Base-by-base conservation (phyloP, 2,113 vertebrate species). In the Callipepla squamata region DNA sequence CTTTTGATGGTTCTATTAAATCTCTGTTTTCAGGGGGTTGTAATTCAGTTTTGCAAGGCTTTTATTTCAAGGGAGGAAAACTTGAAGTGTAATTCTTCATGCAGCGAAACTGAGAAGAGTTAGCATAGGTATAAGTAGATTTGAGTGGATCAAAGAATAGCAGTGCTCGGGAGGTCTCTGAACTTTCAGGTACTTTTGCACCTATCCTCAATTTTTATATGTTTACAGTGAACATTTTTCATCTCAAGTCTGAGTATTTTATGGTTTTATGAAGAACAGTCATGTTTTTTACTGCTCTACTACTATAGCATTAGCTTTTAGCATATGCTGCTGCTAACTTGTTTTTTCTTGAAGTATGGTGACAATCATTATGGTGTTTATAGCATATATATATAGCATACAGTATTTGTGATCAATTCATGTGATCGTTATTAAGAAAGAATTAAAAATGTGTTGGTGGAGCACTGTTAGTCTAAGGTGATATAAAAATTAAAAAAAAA, bases 1-100 rank as follows among this genome's bases (percentile, higher is more conserved):
- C 92, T 93, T 81, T 93, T 86, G 91, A 89, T 94, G 82, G 65
- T 95, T 92, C 89, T 95, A 78, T 95, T 92, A 88, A 95, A 90
- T 80, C 91, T 94, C 67, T 81, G 20, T 42, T 95, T 96, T 86
- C 73, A 75, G 61, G 48, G 80, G 45, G 8, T 8, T 92, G 53
- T 92, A 90, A 84, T 84, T 90, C 76, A 55, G 85, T 85, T 92
- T 73, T 87, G 51, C 69, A 61, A 72, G 85, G 26, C 90, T 86
- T 73, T 82, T 55, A 67, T 78, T 94, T 92, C 76, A 53, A 1
- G 2, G 45, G 28, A 91, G 50, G 72, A 83, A 91, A 92, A 48
- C 48, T 11, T 36, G 48, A 70, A 83, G 85, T 23, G 6, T n/a
- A 80, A 53, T 83, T 87, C 66, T 83, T 77, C 87, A 77, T 90